Evolutionary conservation across 2,797 vertebrate species (phyloP), one percentile per base, ranked within the genome.

Genomic region (Diceros bicornis): DNA sequence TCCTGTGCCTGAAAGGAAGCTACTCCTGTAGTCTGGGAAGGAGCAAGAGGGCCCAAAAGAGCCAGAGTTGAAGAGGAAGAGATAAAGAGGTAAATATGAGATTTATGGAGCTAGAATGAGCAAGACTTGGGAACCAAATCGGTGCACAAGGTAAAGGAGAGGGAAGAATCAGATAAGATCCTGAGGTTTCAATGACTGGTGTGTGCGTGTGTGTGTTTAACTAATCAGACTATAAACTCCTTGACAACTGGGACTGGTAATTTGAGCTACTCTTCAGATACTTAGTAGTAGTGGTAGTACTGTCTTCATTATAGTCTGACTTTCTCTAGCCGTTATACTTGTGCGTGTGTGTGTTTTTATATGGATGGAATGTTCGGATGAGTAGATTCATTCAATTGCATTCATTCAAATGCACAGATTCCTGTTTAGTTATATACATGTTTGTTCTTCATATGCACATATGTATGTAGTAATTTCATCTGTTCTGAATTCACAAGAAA

Each of bases 401-500:
- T 64, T 84, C 41, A 13, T 78, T 68, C 14, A 68, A 25, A 68
- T 66, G 32, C 77, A 32, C 23, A 25, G 21, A 57, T 89, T 84
- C 57, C 71, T 52, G 52, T 41, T 92, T 64, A n/a, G 57, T 61
- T 64, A 66, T 41, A 75, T 66, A 64, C 21, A n/a, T 32, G 27
- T n/a, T 96, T 82, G 11, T 92, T 89, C 57, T 66, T 32, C 64
- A 41, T 34, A 9, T 50, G 29, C 66, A 61, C 34, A 27, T 68
- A 66, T 27, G 6, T 61, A 16, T 34, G 64, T 16, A 52, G 37
- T 61, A 29, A 47, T 91, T 85, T 87, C 57, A 92, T 93, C 41
- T 94, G 17, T 89, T 92, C 50, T 77, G 44, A 87, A 97, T 79
- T 86, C 29, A 71, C 32, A 34, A 94, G 44, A 81, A 84, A 79